Conservation (phyloP, 2,797 vertebrate genomes). For the Hydrocynus forskahlii region DNA sequence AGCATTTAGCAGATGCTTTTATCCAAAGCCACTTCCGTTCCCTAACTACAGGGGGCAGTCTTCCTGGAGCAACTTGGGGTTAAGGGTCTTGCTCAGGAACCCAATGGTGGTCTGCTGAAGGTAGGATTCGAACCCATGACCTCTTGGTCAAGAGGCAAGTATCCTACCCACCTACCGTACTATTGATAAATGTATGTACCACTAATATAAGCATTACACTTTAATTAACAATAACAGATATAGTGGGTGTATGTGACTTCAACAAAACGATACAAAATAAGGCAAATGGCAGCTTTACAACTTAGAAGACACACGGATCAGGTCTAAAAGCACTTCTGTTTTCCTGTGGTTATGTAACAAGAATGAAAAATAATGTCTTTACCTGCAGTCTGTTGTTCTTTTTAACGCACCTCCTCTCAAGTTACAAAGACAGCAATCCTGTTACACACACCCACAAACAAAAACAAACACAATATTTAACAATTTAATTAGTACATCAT, state of each 20-base stretch:
- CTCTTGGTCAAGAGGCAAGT: too few species aligned
- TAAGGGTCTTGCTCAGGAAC: too few species aligned
- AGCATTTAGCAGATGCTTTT: too few species aligned
- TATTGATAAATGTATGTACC: slow-evolving; percentile 35
- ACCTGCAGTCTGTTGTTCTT: slow-evolving; percentile 91
- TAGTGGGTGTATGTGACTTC: slow-evolving; percentile 45
- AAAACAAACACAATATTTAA: not conserved
- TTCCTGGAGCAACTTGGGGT: too few species aligned
- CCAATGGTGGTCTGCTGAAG: too few species aligned
- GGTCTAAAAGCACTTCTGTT: not conserved
- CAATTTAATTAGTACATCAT: too few species aligned
- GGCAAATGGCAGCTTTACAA: slow-evolving; percentile 43
- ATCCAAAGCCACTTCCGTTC: too few species aligned
- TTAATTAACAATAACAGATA: slow-evolving; percentile 38
- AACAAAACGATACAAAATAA: not conserved
- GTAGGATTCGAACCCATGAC: too few species aligned
- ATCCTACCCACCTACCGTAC: too few species aligned
- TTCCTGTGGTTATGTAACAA: not conserved
- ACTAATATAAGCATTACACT: slow-evolving; percentile 44
- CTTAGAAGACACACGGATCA: not conserved
- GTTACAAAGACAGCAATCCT: slow-evolving; percentile 94
- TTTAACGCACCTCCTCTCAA: slow-evolving; percentile 97
- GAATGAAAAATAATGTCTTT: slow-evolving; percentile 61
- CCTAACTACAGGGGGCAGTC: too few species aligned
- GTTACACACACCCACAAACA: slow-evolving; percentile 53